These are phyloP conservation scores for Andrena praecox DNA, from an alignment of 2,888 invertebrate genomes.

Conservation along the genomic window DNA sequence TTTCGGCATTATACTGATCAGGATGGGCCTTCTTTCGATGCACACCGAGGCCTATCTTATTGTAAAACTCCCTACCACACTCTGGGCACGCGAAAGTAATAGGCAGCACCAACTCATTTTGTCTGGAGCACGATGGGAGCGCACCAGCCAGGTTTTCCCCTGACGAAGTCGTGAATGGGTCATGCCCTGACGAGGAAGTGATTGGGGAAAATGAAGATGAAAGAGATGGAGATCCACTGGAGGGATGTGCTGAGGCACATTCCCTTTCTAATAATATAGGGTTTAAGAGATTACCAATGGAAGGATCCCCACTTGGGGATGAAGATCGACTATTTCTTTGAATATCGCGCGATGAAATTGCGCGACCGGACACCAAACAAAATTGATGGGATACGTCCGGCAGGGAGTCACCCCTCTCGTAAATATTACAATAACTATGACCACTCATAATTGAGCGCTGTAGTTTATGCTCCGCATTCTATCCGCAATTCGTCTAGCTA, in stretches of 20 bases:
- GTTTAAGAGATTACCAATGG: neutral
- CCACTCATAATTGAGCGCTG: neutral
- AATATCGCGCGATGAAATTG: neutral
- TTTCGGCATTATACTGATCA: neutral
- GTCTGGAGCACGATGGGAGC: neutral
- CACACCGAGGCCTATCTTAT: neutral
- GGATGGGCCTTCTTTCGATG: neutral
- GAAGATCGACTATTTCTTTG: neutral
- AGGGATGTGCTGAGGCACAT: neutral
- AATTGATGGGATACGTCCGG: neutral
- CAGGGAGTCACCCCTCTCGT: conserved; percentile 3
- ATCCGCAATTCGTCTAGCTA: neutral
- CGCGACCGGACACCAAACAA: neutral
- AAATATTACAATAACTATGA: neutral
- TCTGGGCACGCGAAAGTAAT: neutral
- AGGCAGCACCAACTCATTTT: neutral
- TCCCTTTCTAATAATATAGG: neutral
- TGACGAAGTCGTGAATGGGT: too few relatives aligned
- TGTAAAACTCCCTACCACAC: neutral
- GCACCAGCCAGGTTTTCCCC: neutral
- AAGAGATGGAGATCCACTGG: neutral
- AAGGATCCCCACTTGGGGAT: neutral
- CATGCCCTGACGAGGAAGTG: neutral
- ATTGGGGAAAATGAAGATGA: neutral
- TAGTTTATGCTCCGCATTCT: neutral